Evolutionary conservation across 2,888 invertebrate genomes (phyloP), one percentile per base, ranked within the genome.

Genomic region (Protodeltote pygarga): DNA sequence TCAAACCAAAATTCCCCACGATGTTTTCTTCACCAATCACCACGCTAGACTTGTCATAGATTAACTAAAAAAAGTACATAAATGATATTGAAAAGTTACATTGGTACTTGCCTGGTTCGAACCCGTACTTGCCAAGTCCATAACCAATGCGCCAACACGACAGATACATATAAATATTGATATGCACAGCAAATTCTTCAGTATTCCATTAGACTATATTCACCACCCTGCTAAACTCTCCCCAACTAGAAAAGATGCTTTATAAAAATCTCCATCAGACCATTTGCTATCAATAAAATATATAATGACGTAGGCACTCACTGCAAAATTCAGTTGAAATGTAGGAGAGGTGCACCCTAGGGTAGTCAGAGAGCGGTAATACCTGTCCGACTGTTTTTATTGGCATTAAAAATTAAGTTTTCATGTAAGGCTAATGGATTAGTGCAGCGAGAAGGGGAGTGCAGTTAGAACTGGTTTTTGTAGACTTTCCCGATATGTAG

Each of bases 341-440:
- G 38, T 35, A 45, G 45, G 53, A 33, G 65, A 65, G 67, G 53
- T 74, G 74, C 79, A 78, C 85, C 85, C 83, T 55, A 67, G 73
- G 66, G 76, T 58, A 63, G 39, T 58, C 72, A 75, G 69, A 72
- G 67, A 58, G 70, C 57, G 17, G 46, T 66, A 62, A 40, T 81
- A 83, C 82, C 84, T 85, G 81, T 71, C 75, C 65, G 60, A 65
- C 75, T 72, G 75, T 71, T 87, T 85, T 88, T 89, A 89, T 86
- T 83, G 83, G 67, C 77, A 59, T 81, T 77, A 81, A 61, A n/a
- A 83, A 85, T 89, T 86, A 87, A 84, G 78, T 86, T 89, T 88
- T 87, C 87, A 87, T 89, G 88, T 85, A 71, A 58, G 59, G 53
- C 83, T 90, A 90, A 89, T 89, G 90, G 89, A 89, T 90, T 89